Evolutionary conservation across 2,113 vertebrate genomes (phyloP).

Genomic region (Prunella fulvescens): DNA sequence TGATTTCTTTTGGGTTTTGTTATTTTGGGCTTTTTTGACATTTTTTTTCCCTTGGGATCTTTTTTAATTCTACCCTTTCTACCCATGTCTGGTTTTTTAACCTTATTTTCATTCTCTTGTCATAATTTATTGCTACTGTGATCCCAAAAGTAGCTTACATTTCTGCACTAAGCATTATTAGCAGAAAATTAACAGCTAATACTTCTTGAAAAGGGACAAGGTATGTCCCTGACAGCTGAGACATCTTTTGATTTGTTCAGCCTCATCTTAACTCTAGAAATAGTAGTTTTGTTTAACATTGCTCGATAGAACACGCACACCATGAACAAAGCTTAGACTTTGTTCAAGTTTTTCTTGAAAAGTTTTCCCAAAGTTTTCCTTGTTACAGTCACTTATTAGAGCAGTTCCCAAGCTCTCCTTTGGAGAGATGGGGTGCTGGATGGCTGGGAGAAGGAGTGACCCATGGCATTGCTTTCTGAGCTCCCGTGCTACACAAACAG

Average conservation of each 20-base stretch:
- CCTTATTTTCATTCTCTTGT: neutral
- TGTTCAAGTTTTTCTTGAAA: too few relatives aligned
- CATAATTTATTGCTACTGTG: neutral
- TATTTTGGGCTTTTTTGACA: neutral
- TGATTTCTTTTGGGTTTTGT: neutral
- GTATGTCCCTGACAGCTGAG: neutral
- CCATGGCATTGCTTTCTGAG: neutral
- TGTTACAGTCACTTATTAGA: neutral
- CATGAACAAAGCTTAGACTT: neutral
- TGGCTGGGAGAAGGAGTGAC: neutral
- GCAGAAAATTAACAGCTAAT: neutral
- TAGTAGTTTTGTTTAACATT: neutral
- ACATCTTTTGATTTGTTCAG: neutral
- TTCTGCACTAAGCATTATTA: neutral
- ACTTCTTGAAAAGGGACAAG: neutral
- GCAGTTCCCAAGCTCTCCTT: neutral
- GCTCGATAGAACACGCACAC: fast-evolving
- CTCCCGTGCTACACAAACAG: neutral
- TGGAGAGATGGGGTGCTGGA: neutral
- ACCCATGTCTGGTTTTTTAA: neutral
- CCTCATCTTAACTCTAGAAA: neutral
- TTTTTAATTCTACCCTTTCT: neutral
- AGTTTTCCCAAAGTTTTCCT: neutral
- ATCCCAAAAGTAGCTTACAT: neutral
- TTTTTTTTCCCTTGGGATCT: neutral